phyloP scores from a whole-genome alignment of 2,888 invertebrate genomes.

The Serripes groenlandicus region DNA sequence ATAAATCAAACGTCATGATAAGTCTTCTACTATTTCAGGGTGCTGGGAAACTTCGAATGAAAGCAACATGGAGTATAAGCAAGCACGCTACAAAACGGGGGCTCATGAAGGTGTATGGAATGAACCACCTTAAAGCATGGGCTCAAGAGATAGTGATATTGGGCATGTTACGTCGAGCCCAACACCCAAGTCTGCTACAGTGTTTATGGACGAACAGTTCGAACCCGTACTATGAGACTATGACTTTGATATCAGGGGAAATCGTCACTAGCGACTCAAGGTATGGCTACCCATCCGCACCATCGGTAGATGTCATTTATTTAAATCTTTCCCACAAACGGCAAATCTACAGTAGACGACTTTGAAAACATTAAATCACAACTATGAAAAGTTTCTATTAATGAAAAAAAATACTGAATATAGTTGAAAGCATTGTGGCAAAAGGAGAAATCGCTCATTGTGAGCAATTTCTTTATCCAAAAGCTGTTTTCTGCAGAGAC shows the following conservation, averaged over 20 bases:
- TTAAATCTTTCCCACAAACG: no score
- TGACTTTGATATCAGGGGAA: conserved; percentile 82
- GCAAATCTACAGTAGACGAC: no score
- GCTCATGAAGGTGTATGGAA: conserved; percentile 80
- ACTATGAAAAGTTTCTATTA: no score
- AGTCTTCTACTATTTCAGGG: no score
- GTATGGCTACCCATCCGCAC: conserved; percentile 64
- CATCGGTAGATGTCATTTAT: no score
- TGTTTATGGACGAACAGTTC: conserved; percentile 82
- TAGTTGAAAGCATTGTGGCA: no score
- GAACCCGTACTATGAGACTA: conserved; percentile 82
- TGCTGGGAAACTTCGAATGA: conserved; percentile 78
- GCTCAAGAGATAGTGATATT: conserved; percentile 83
- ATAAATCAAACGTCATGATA: no score
- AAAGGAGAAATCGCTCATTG: no score
- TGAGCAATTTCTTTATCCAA: no score
- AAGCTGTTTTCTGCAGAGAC: no score
- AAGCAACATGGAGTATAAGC: conserved; percentile 77
- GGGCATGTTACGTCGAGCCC: conserved; percentile 79
- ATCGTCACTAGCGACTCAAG: conserved; percentile 81
- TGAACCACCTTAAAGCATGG: conserved; percentile 79
- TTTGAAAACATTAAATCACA: no score
- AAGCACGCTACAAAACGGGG: conserved; percentile 74
- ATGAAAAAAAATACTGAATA: no score
- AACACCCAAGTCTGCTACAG: conserved; percentile 79